Conservation (phyloP, 1,140 invertebrate genomes). For the Conus betulinus region DNA sequence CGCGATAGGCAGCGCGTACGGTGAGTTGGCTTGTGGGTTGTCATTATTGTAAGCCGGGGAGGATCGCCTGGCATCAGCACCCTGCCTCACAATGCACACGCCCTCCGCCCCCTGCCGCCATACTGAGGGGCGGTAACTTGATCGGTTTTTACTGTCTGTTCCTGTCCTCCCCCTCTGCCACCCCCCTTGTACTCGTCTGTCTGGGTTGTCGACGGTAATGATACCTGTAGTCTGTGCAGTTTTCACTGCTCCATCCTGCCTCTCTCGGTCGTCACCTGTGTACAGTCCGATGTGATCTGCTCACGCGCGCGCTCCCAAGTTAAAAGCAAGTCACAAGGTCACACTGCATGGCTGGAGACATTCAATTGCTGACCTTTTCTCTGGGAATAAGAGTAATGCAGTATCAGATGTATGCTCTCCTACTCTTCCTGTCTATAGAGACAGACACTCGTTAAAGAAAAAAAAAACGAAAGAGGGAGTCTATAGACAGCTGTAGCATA, state of each 20-base stretch:
- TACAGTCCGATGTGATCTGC: not conserved
- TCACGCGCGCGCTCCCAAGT: not conserved
- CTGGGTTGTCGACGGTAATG: not conserved
- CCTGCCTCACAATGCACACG: not conserved
- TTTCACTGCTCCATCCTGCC: not conserved
- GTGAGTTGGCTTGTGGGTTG: not conserved
- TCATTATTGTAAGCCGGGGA: slow-evolving; percentile 34
- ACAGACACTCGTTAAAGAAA: too few species aligned
- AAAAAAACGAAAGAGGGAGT: too few species aligned
- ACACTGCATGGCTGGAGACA: not conserved
- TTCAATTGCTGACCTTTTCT: too few species aligned
- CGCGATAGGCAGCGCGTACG: slow-evolving; percentile 25
- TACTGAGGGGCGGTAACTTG: slow-evolving; percentile 9
- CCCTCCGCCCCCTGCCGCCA: slow-evolving; percentile 17
- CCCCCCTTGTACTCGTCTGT: not conserved
- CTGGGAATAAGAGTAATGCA: too few species aligned
- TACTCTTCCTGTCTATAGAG: too few species aligned
- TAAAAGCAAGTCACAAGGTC: not conserved
- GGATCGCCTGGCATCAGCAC: not conserved
- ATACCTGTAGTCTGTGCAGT: not conserved
- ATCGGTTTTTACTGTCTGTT: not conserved
- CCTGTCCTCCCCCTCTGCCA: not conserved
- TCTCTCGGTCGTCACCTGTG: not conserved
- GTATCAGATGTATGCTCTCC: too few species aligned
- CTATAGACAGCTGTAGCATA: too few species aligned